phyloP scores from a whole-genome alignment of 2,888 invertebrate genomes.

The Lochmaea crataegi region DNA sequence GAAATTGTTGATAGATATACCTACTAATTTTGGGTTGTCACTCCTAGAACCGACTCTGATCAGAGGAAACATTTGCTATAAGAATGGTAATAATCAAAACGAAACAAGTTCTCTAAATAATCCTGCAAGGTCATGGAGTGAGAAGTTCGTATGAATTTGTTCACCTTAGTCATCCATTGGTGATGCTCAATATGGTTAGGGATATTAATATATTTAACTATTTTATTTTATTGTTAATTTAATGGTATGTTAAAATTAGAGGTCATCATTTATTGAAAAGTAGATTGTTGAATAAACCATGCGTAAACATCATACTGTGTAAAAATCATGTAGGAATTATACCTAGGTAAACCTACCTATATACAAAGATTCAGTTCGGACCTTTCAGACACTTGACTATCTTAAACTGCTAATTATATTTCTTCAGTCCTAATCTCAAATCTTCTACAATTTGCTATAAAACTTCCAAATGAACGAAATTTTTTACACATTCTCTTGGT shows the following conservation, averaged over 20 bases:
- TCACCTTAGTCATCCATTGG: constrained; percentile 9
- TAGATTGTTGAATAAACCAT: background rate
- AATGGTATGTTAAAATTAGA: background rate
- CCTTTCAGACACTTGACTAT: too few relatives aligned
- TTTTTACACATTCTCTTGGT: too few relatives aligned
- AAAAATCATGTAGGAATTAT: background rate
- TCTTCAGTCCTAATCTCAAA: too few relatives aligned
- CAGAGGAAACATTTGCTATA: background rate
- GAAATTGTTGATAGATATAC: too few relatives aligned
- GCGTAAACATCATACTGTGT: background rate
- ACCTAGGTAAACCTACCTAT: too few relatives aligned
- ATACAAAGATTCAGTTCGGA: too few relatives aligned
- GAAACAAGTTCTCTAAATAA: constrained; percentile 36
- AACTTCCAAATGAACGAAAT: too few relatives aligned
- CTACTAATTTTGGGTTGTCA: background rate
- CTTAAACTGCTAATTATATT: too few relatives aligned
- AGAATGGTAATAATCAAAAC: constrained; percentile 30
- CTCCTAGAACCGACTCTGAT: background rate
- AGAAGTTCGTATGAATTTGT: constrained; percentile 30
- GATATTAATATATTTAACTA: background rate
- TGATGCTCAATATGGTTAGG: constrained; percentile 2
- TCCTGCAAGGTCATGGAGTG: constrained; percentile 36
- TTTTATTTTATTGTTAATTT: background rate
- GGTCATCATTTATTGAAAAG: background rate
- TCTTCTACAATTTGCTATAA: too few relatives aligned